Percentiles rank a stretch among this genome's conserved stretches.
Conservation (phyloP, 2,888 invertebrate species). For the Cylloceria caligata region DNA sequence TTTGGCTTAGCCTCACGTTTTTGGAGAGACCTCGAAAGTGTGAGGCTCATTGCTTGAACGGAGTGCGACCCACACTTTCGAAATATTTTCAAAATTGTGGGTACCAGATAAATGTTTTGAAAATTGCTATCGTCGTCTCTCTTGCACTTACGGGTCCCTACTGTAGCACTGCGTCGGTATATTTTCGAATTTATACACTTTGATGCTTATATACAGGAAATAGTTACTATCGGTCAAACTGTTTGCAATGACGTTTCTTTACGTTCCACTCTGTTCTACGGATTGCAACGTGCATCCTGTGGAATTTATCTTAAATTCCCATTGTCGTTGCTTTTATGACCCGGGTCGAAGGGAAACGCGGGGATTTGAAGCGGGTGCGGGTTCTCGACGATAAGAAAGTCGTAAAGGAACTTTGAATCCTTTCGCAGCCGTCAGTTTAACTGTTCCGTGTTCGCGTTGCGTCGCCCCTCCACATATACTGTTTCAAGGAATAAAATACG, state of each 20-base stretch:
- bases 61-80: not conserved
- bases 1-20: too few species aligned
- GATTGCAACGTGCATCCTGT: not conserved
- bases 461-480: not conserved
- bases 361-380: constrained; percentile 8
- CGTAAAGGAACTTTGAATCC: constrained; percentile 50
- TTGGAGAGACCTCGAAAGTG: too few species aligned
- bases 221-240: not conserved
- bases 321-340: constrained; percentile 41
- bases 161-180: too few species aligned
- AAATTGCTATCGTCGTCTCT: not conserved
- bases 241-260: not conserved
- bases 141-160: not conserved
- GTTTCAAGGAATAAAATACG: constrained; percentile 28
- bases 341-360: not conserved
- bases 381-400: constrained; percentile 45
- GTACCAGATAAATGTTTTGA: too few species aligned
- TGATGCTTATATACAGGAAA: not conserved
- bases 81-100: too few species aligned
- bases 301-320: constrained; percentile 34
- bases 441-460: constrained; percentile 15
- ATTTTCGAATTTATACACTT: not conserved
- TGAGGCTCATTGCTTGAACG: too few species aligned
- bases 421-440: constrained; percentile 47
- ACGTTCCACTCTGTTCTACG: not conserved